Conservation (phyloP, 1,140 invertebrate species). For the Drosophila bocqueti region DNA sequence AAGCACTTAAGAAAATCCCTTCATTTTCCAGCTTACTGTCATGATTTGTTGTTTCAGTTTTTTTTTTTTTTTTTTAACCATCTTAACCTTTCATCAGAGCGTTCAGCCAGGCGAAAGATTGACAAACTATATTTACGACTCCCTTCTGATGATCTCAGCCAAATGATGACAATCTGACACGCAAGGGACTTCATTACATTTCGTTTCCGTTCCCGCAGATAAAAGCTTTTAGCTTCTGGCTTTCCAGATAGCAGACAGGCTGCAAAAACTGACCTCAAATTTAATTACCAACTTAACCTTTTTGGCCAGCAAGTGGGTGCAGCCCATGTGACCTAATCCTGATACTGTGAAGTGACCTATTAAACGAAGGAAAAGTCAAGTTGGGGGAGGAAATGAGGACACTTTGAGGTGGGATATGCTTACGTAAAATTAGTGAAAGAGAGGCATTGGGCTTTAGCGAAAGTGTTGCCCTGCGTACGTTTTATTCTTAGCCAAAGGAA, state of each 20-base stretch:
- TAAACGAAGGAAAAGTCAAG: conserved; percentile 25
- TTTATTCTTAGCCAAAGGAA: conserved; percentile 34
- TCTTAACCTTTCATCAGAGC: conserved; percentile 44
- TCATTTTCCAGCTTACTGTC: conserved; percentile 31
- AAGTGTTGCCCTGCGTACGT: conserved; percentile 34
- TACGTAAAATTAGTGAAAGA: conserved; percentile 39
- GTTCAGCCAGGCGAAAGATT: conserved; percentile 48
- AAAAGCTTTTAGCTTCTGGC: conserved; percentile 32
- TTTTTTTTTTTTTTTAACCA: conserved; percentile 12
- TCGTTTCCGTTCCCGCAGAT: conserved; percentile 25
- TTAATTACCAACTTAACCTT: conserved; percentile 62
- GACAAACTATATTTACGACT: conserved; percentile 52
- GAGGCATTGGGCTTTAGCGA: neutral
- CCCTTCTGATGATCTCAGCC: conserved; percentile 51
- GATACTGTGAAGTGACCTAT: conserved; percentile 40
- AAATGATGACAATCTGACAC: conserved; percentile 59
- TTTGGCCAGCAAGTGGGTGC: conserved; percentile 35
- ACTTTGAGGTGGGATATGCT: conserved; percentile 29
- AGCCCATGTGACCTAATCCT: conserved; percentile 41
- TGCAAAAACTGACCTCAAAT: conserved; percentile 53
- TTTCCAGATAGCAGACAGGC: conserved; percentile 10
- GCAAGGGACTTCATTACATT: conserved; percentile 48
- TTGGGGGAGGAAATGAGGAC: conserved; percentile 33
- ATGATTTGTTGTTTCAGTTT: conserved; percentile 1
- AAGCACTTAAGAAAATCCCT: conserved; percentile 34